A percentile compares a stretch with the other conserved stretches of the same genome.
These are phyloP conservation scores for Bugulina stolonifera DNA, from an alignment of 2,888 invertebrate species.

Conservation along the genomic window DNA sequence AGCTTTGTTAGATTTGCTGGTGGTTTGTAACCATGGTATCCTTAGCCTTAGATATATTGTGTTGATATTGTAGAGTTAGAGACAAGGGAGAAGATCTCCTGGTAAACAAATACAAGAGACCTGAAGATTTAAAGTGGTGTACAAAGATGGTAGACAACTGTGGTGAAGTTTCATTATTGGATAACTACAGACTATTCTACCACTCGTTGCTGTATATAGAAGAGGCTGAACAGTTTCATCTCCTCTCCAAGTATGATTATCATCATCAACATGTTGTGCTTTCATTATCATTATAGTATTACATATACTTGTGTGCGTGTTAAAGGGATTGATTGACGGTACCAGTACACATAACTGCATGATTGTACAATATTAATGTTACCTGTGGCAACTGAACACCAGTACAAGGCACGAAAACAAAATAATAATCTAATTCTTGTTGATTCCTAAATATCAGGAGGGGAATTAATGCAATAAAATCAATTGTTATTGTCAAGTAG, in stretches of 20 bases:
- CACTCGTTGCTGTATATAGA: slow-evolving; percentile 71
- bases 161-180: not conserved
- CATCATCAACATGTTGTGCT: too few relatives aligned
- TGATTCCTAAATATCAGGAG: too few relatives aligned
- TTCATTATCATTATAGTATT: too few relatives aligned
- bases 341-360: too few relatives aligned
- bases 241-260: slow-evolving; percentile 55
- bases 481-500: too few relatives aligned
- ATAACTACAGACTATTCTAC: slow-evolving; percentile 68
- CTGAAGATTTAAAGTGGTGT: not conserved
- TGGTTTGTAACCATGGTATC: not conserved
- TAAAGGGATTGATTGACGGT: too few relatives aligned
- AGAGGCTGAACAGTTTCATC: slow-evolving; percentile 69
- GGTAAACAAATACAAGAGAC: not conserved
- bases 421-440: too few relatives aligned
- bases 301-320: too few relatives aligned
- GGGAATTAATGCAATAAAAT: too few relatives aligned
- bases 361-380: too few relatives aligned
- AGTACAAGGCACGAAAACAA: too few relatives aligned
- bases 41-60: not conserved
- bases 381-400: too few relatives aligned
- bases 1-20: not conserved
- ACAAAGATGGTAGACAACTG: not conserved
- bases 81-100: not conserved
- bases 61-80: not conserved